A percentile compares a stretch with the other conserved stretches of the same genome.
Conservation (phyloP, 2,888 invertebrate species). For the Aleiodes testaceus region DNA sequence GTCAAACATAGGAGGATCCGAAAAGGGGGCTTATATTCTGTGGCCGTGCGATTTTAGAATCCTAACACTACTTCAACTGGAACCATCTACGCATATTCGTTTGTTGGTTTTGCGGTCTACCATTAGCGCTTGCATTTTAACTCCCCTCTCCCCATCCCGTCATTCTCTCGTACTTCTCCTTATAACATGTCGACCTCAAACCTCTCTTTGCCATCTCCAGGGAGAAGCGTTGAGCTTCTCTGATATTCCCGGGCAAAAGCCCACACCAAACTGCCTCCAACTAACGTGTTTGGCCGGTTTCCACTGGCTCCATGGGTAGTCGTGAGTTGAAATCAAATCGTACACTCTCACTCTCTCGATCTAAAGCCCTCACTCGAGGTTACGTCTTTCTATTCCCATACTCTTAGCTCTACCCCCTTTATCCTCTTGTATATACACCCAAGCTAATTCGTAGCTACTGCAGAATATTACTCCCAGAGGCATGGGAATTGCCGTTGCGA, state of each 20-base stretch:
- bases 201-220: constrained; percentile 52
- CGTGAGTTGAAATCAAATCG: constrained; percentile 53
- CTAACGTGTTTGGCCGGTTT: constrained; percentile 49
- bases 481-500: constrained; percentile 36
- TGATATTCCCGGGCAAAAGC: constrained; percentile 54
- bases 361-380: not conserved
- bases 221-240: constrained; percentile 52
- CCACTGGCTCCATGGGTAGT: constrained; percentile 37
- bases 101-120: constrained; percentile 71
- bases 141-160: constrained; percentile 42
- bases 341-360: constrained; percentile 33
- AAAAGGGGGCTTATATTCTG: constrained; percentile 32
- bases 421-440: constrained; percentile 23
- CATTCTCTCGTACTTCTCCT: constrained; percentile 54
- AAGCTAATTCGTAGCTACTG: constrained; percentile 42
- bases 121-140: constrained; percentile 62
- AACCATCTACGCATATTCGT: constrained; percentile 58
- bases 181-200: constrained; percentile 46
- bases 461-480: constrained; percentile 42
- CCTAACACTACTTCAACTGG: constrained; percentile 28
- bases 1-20: constrained; percentile 15
- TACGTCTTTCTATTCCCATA: constrained; percentile 29
- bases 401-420: constrained; percentile 16
- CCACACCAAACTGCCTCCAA: constrained; percentile 40
- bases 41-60: constrained; percentile 32